These are phyloP conservation scores for Campopleginae sp. DNA, from an alignment of 2,888 invertebrate species.

Conservation along the genomic window DNA sequence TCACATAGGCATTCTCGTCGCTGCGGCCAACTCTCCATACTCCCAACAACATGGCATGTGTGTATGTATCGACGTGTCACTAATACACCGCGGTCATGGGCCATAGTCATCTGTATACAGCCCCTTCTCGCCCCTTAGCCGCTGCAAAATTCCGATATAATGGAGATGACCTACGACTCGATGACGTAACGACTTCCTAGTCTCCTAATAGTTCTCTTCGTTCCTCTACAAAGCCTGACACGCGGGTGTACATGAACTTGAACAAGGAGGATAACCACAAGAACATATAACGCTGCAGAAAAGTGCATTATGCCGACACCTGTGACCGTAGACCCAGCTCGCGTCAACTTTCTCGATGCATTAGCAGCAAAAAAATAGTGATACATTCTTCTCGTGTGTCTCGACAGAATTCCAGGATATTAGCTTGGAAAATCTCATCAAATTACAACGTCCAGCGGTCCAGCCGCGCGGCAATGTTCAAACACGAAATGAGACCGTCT, in stretches of 20 bases:
- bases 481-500: background rate
- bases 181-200: slow-evolving; percentile 82
- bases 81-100: slow-evolving; percentile 22
- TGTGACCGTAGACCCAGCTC: slow-evolving; percentile 58
- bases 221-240: slow-evolving; percentile 49
- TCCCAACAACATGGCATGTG: background rate
- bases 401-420: background rate
- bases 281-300: slow-evolving; percentile 29
- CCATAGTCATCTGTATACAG: slow-evolving; percentile 56
- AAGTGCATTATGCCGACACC: slow-evolving; percentile 69
- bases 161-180: slow-evolving; percentile 81
- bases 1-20: slow-evolving; percentile 46
- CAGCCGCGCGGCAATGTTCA: background rate
- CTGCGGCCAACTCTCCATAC: slow-evolving; percentile 39
- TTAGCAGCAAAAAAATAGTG: background rate
- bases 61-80: background rate
- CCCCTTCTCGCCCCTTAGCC: slow-evolving; percentile 53
- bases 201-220: slow-evolving; percentile 74
- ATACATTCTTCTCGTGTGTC: slow-evolving; percentile 16
- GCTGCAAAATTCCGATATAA: slow-evolving; percentile 81
- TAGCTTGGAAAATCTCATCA: background rate
- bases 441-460: background rate
- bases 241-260: slow-evolving; percentile 51
- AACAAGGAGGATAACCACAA: slow-evolving; percentile 36
- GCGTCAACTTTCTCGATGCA: background rate